phyloP scores from a whole-genome alignment of 2,888 invertebrate species.

The Thymelicus acteon region DNA sequence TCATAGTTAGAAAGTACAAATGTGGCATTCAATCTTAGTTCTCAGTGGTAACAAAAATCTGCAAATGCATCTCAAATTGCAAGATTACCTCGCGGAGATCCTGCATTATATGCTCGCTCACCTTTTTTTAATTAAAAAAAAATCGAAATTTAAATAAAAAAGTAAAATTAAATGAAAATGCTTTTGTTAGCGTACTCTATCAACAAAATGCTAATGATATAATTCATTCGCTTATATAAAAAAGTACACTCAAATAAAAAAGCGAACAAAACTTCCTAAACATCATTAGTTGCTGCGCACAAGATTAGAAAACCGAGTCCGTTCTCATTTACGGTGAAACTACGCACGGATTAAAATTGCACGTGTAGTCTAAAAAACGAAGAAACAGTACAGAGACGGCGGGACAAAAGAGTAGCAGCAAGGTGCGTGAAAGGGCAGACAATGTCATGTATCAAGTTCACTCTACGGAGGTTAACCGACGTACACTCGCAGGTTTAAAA shows the following conservation, averaged over 20 bases:
- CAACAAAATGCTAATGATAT: too few relatives aligned
- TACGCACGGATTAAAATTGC: constrained; percentile 33
- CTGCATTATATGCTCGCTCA: too few relatives aligned
- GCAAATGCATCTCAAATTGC: too few relatives aligned
- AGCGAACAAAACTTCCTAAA: background rate
- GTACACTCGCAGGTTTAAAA: constrained; percentile 57
- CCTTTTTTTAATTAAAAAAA: too few relatives aligned
- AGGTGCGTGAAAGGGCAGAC: constrained; percentile 79
- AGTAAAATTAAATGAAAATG: too few relatives aligned
- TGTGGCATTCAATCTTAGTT: too few relatives aligned
- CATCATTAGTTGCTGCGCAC: background rate
- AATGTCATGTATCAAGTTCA: constrained; percentile 85
- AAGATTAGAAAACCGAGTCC: constrained; percentile 25
- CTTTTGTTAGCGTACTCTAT: too few relatives aligned
- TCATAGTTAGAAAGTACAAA: background rate
- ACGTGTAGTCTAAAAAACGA: constrained; percentile 42
- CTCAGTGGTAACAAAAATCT: too few relatives aligned
- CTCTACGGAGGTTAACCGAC: constrained; percentile 63
- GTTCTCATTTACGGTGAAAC: constrained; percentile 28
- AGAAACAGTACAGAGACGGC: constrained; percentile 46
- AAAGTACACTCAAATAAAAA: too few relatives aligned
- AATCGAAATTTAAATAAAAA: too few relatives aligned
- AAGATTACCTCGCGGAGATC: too few relatives aligned
- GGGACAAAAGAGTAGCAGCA: constrained; percentile 50
- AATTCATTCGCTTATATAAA: too few relatives aligned